A percentile compares a stretch with the other conserved stretches of the same genome.
Conservation (phyloP, 2,888 invertebrate genomes). For the Catocala fraxini region DNA sequence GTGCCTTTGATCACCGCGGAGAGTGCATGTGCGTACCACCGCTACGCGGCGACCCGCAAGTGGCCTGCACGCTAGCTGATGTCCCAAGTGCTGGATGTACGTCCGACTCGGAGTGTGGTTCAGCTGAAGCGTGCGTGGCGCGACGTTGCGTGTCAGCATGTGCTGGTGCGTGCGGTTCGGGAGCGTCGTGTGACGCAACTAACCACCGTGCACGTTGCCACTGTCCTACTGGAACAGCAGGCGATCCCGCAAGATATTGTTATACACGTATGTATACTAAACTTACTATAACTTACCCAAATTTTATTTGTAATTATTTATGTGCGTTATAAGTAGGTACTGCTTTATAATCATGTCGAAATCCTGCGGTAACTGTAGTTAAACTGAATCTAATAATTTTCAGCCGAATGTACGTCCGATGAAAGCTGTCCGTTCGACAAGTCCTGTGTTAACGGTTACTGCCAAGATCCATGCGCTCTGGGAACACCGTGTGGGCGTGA, state of each 20-base stretch:
- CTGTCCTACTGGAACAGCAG: conserved; percentile 95
- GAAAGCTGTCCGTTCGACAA: conserved; percentile 95
- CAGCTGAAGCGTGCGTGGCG: conserved; percentile 93
- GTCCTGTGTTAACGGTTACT: conserved; percentile 92
- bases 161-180: conserved; percentile 93
- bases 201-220: conserved; percentile 94
- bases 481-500: conserved; percentile 92
- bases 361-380: too few species aligned
- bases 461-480: conserved; percentile 92
- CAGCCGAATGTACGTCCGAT: conserved; percentile 94
- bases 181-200: conserved; percentile 92
- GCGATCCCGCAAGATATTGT: conserved; percentile 94
- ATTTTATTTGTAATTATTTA: background rate
- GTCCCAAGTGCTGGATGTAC: conserved; percentile 89
- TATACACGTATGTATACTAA: conserved; percentile 91
- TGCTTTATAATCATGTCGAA: background rate
- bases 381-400: conserved; percentile 52
- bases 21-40: conserved; percentile 92
- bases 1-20: conserved; percentile 92
- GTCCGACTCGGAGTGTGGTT: conserved; percentile 92
- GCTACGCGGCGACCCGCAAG: conserved; percentile 93
- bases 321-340: background rate
- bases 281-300: too few species aligned
- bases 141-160: conserved; percentile 94
- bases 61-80: conserved; percentile 89